Evolutionary conservation across 2,113 vertebrate species (phyloP), one percentile per base, ranked within the genome.

Genomic region (Azemiops feae): DNA sequence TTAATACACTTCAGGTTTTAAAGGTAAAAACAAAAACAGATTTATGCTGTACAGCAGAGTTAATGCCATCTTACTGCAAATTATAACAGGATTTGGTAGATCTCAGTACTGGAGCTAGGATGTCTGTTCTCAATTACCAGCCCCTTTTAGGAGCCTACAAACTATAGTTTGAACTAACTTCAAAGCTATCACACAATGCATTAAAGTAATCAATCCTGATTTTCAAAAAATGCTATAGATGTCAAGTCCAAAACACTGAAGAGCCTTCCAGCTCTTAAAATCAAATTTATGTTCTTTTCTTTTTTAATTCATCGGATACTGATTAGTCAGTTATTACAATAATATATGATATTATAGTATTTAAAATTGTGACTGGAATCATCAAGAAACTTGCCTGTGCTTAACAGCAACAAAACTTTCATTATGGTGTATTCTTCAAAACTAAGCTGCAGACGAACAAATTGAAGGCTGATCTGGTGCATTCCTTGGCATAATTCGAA

Each of bases 381-480:
- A 91, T 88, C 11, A 91, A 45, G 3, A 27, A 16, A 90, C 95
- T 96, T 96, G 99, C 99, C 98, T 97, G 99, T 99, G 98, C 99
- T 99, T 53, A 99, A 97, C 39, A 99, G 98, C 97, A 99, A 98
- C 96, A 99, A 96, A 2, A 99, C 99, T 96, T 99, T 99, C 99
- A 99, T 99, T 89, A 99, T 98, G 50, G 99, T 98, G 97, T 99
- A 99, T 94, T 99, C 99, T 60, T 99, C 99, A 27, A 99, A 99
- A 96, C 98, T 99, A 47, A 99, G 98, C 97, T 99, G 99, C 96
- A 99, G 97, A n/a, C 99, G 98, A 47, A 99, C 98, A 58, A 99
- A 99, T 97, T 99, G 99, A 97, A 99, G 98, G 97, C 99, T 99
- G 97, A 99, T 98, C 95, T 99, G 99, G 96, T 99, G 98, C 99